Conservation (phyloP, 1,140 invertebrate genomes). For the Drosophila lacteicornis region DNA sequence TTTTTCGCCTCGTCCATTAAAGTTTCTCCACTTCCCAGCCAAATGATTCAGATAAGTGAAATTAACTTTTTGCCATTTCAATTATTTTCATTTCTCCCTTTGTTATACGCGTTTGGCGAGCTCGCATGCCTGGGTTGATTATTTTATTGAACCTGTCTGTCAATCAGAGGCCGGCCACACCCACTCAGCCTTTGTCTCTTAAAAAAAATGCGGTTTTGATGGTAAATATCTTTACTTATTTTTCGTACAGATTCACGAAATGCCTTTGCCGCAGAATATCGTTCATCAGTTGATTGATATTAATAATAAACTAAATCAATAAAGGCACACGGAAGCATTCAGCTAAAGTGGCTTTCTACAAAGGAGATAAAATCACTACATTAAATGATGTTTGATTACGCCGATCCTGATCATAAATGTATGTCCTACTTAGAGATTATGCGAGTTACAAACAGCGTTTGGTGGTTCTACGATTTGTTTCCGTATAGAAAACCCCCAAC, state of each 20-base stretch:
- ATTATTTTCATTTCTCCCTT: conserved; percentile 15
- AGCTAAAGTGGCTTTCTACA: neutral
- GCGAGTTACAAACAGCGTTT: too few relatives aligned
- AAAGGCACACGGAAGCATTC: conserved; percentile 6
- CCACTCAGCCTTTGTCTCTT: neutral
- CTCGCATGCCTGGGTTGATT: conserved; percentile 20
- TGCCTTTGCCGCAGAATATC: conserved; percentile 3
- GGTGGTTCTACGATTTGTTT: too few relatives aligned
- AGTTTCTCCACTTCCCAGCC: conserved; percentile 35
- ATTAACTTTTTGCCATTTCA: conserved; percentile 43
- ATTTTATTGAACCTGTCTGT: conserved; percentile 32
- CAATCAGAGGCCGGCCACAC: conserved; percentile 4
- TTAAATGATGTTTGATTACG: too few relatives aligned
- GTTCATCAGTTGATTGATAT: conserved; percentile 22
- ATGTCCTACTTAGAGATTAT: too few relatives aligned
- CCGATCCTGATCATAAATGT: too few relatives aligned
- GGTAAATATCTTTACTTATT: conserved; percentile 12
- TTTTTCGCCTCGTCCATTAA: conserved; percentile 40
- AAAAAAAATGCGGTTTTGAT: conserved; percentile 24
- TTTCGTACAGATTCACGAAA: conserved; percentile 14
- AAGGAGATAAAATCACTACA: neutral
- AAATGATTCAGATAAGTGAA: conserved; percentile 58
- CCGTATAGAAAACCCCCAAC: too few relatives aligned
- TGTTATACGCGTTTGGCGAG: neutral
- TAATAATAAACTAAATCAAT: conserved; percentile 33